phyloP scores from a whole-genome alignment of 2,888 invertebrate genomes.

The Barypeithes pellucidus region DNA sequence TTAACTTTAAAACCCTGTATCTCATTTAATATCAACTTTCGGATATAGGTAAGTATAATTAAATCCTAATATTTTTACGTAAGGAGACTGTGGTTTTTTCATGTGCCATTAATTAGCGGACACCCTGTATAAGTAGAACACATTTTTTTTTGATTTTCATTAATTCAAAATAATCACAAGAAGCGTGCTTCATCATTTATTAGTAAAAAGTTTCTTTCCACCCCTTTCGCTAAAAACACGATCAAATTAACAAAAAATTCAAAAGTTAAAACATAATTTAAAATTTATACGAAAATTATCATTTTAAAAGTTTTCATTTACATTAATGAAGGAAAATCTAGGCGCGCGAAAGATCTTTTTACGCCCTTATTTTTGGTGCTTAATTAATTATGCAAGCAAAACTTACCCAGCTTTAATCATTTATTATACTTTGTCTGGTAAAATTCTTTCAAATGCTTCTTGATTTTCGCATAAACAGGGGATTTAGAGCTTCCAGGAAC shows the following conservation, averaged over 20 bases:
- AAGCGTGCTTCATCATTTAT: too few species aligned
- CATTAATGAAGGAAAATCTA: slow-evolving; percentile 56
- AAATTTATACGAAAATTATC: slow-evolving; percentile 56
- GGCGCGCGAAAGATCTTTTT: slow-evolving; percentile 54
- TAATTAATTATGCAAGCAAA: slow-evolving; percentile 58
- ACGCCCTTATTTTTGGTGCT: slow-evolving; percentile 54
- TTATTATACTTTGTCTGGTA: slow-evolving; percentile 54
- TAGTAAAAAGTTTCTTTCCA: neutral
- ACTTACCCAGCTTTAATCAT: slow-evolving; percentile 55
- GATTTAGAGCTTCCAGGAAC: slow-evolving; percentile 28
- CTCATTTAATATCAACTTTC: too few species aligned
- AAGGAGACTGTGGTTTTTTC: too few species aligned
- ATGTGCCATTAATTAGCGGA: too few species aligned
- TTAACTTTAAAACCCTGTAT: too few species aligned
- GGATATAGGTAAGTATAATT: too few species aligned
- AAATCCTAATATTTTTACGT: too few species aligned
- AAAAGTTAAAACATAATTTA: slow-evolving; percentile 47
- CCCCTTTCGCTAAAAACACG: neutral
- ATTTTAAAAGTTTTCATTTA: slow-evolving; percentile 56
- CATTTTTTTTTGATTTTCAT: too few species aligned
- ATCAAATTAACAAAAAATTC: slow-evolving; percentile 40
- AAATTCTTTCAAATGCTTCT: slow-evolving; percentile 51
- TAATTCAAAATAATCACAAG: too few species aligned
- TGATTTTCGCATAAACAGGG: slow-evolving; percentile 51
- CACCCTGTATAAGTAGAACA: too few species aligned